Evolutionary conservation across 1,140 invertebrate species (phyloP), one percentile per base, ranked within the genome.

Genomic region (Cryptotermes secundus): DNA sequence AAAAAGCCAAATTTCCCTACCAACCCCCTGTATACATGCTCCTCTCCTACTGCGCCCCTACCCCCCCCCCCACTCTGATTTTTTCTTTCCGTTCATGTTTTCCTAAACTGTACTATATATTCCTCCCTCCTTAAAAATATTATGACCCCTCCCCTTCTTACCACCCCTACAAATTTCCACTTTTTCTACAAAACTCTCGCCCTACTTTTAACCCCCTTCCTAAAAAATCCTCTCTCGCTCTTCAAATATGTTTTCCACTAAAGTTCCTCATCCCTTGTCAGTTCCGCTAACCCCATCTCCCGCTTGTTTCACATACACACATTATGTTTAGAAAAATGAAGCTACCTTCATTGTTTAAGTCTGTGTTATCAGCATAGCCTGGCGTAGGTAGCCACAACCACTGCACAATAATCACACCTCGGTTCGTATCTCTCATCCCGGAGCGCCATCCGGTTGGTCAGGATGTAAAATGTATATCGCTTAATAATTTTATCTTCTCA

Each of bases 231-330:
- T 59, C 53, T 59, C 53, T 59, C 53, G 26, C 53, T 59, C 24
- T 59, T 59, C 53, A 59, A 59, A 72, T 72, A 72, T 72, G 59
- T 72, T 72, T 72, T 72, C 59, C 3, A 31, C 59, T 72, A 14
- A n/a, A 72, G 26, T 31, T 6, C 59, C 26, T 72, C 86, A 86
- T 86, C 87, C 87, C 87, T 87, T 87, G 87, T 88, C 87, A 81
- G 85, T 86, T 65, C 80, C 59, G 9, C n/a, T 31, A n/a, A 72
- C 26, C 4, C 59, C 53, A 4, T 59, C 53, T 24, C 24, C 19
- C 59, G 26, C n/a, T 72, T 1, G 4, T 72, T 31, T 72, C 26
- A 4, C 0, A n/a, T 72, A 31, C 16, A n/a, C 53, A 31, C n/a
- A 14, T 72, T 72, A 6, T 31, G 7, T 72, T 31, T 72, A 72